Evolutionary conservation across 1,140 invertebrate genomes (phyloP), one percentile per base, ranked within the genome.

Genomic region (Polypedilum pembai): DNA sequence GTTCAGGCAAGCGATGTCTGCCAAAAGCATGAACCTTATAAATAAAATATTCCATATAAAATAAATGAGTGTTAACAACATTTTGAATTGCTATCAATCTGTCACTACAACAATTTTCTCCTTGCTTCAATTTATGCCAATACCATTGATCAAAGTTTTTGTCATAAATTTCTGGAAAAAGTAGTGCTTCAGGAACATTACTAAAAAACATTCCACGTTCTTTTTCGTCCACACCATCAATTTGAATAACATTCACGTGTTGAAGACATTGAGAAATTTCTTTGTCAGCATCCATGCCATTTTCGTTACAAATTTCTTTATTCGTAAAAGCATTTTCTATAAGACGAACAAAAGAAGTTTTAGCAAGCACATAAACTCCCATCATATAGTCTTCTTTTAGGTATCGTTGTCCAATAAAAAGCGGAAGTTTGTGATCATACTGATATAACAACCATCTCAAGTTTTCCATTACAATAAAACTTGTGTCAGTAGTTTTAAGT

Each of bases 401-500:
- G 79, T 93, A 92, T 41, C 87, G 82, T 78, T 92, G 93, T 0
- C 94, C 94, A 79, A 94, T 94, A 79, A 94, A 94, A 4, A 94
- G 83, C 0, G 92, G 89, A 7, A 88, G 86, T 1, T 82, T 83
- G 8, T 88, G 81, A 78, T 88, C 87, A 77, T 92, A 87, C 1
- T 88, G 83, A 8, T 87, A 85, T 24, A 96, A 81, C 89, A 96
- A 91, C 79, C 92, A 93, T 41, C 94, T 85, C 15, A 96, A 83
- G 83, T 95, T 96, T 82, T 96, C 94, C 3, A 96, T 87, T 66
- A 73, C 21, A 76, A 89, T 88, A 85, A 83, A 94, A 84, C 93
- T 95, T 79, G 96, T 94, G 82, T 95, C 94, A 79, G 95, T 94
- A 45, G 93, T 93, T 83, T 96, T 96, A 78, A 95, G 83, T 80